Base-by-base conservation (phyloP, 2,888 invertebrate genomes). In the Drosophila nr. fundita region DNA sequence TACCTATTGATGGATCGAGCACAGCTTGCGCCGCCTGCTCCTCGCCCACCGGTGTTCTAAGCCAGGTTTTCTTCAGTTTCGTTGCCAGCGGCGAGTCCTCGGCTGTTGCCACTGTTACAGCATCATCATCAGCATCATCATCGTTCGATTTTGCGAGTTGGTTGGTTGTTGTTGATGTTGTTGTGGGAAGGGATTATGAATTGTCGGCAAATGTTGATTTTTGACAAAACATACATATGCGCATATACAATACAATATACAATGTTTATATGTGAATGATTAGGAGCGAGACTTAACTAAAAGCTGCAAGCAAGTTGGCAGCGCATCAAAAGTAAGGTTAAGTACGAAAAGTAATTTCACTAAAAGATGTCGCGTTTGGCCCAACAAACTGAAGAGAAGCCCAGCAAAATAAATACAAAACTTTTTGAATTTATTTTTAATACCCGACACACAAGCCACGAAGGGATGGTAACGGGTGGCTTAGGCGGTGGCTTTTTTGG, bases 1-100 rank as follows among this genome's bases (percentile, higher is more conserved):
- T 92, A 95, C 95, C 95, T 94, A 95, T 94, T 93, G 95, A 94
- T 90, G 95, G 95, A 93, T 95, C 95, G 93, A 95, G 94, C 90
- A 95, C 94, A 93, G 95, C 95, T 94, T 95, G 95, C 92, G 95
- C 95, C 88, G 95, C 95, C 93, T 95, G 95, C 93, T 95, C 95
- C 93, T 95, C 95, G 93, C 95, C 94, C 80, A 95, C 94, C 90
- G 95, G 95, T 94, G 95, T 95, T 93, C 95, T 95, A 93, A 95
- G 94, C 95, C 95, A 95, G 93, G 95, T 95, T 94, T 95, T 95
- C 94, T 95, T 95, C 94, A 95, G 94, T 94, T 95, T 95, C 94
- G 95, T 95, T 91, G 95, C 95, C 92, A 95, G 94, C 92, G 95
- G 95, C 92, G 95, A 95, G 73, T 94, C 94, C 94, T 95, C 95